Base-by-base conservation (phyloP, 2,888 invertebrate species). In the Clitarchus hookeri region DNA sequence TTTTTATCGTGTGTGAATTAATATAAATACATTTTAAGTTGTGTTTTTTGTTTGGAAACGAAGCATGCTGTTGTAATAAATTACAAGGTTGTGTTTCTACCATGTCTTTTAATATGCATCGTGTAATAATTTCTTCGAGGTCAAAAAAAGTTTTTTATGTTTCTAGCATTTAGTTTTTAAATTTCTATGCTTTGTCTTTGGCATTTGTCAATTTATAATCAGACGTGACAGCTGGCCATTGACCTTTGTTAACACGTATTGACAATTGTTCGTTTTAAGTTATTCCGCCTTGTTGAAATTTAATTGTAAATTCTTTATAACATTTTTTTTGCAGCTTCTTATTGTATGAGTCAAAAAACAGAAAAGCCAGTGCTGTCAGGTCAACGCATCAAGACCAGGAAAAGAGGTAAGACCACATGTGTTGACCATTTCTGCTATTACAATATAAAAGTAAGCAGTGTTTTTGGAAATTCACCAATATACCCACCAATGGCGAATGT, bases 361-460 rank as follows among this genome's bases (percentile, higher is more conserved):
- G 98, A 98, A 98, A 98, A 98, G 97, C 98, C 98, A 96, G 97
- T 98, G 96, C 95, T 98, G 96, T 98, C 98, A 96, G 98, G 98
- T 97, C 98, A 98, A 95, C 98, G 98, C 95, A 98, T 98, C 95
- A 98, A 98, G 97, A 98, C 98, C 97, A 97, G 98, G 96, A 98
- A 98, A 97, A 98, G 98, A 98, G 98, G 98, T 98, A 93, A 93
- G 93, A 19, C 53, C 53, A 53, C 53, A 53, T 53, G 53, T 19
- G 36, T 36, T 36, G 4, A 36, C 36, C 36, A 3, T 36, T 36
- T 36, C 36, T 36, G 36, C 36, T 36, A 3, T 36, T 36, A 36
- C 36, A 36, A 36, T 36, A 36, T 36, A 36, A 36, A 36, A 36
- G 36, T 4, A 1, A 36, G 36, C 36, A 1, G 4, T 4, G 36